Conservation (phyloP, 2,888 invertebrate species). For the Diogma glabrata region DNA sequence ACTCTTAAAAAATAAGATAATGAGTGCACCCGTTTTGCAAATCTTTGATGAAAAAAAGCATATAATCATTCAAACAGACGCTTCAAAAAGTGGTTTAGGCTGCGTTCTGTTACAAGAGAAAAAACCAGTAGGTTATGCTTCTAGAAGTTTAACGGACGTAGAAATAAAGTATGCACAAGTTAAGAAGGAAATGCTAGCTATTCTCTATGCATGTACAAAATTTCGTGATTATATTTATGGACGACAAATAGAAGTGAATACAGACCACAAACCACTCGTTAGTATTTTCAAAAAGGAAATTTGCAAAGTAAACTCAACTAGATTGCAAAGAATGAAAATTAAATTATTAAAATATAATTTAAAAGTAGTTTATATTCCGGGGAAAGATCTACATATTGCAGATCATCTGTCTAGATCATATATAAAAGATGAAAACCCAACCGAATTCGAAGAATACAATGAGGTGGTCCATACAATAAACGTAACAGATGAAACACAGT, state of each 20-base stretch:
- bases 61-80: conserved; percentile 18
- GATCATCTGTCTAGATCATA: too few relatives aligned
- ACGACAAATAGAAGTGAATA: background rate
- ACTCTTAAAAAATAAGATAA: background rate
- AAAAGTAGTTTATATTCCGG: conserved; percentile 10
- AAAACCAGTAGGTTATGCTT: conserved; percentile 14
- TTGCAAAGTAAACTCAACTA: background rate
- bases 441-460: too few relatives aligned
- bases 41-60: too few relatives aligned
- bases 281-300: background rate
- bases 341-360: background rate
- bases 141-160: conserved; percentile 14
- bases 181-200: conserved; percentile 16
- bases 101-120: conserved; percentile 16
- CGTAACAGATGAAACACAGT: too few relatives aligned
- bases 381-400: background rate
- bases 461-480: too few relatives aligned
- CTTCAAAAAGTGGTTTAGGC: conserved; percentile 17
- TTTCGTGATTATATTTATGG: conserved; percentile 18
- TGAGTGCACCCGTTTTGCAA: too few relatives aligned
- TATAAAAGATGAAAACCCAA: too few relatives aligned
- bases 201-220: conserved; percentile 16
- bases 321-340: background rate
- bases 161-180: conserved; percentile 18
- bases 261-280: background rate